These are phyloP conservation scores for Haliclona indistincta DNA, from an alignment of 37 sponge, comb jelly and placozoan genomes.

Conservation along the genomic window DNA sequence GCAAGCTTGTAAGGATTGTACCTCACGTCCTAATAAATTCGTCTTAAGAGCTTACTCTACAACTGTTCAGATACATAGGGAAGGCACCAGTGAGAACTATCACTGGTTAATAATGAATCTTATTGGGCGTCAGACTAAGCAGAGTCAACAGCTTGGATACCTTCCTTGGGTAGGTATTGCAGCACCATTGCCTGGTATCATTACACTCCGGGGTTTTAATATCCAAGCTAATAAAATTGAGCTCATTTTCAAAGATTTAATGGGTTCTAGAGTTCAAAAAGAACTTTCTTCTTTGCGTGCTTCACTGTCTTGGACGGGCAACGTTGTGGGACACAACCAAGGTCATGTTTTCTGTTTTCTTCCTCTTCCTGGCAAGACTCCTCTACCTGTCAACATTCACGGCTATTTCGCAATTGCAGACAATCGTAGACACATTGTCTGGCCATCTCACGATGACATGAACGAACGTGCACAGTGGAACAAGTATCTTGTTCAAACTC, in stretches of 20 bases:
- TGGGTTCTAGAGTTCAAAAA: not conserved
- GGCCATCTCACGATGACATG: slow-evolving; percentile 72
- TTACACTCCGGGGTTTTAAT: not conserved
- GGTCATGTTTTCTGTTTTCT: slow-evolving; percentile 85
- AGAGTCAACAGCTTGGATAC: slow-evolving; percentile 25
- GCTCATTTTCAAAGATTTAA: not conserved
- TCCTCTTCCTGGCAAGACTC: slow-evolving; percentile 61
- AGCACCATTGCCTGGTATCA: slow-evolving; percentile 14
- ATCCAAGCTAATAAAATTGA: too few species aligned
- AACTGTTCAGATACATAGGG: too few species aligned
- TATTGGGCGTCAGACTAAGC: too few species aligned
- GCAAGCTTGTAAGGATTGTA: not conserved
- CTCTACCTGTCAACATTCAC: slow-evolving; percentile 74
- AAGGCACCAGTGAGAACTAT: too few species aligned
- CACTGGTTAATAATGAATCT: slow-evolving; percentile 61
- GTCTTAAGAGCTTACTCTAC: not conserved
- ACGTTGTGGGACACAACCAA: not conserved
- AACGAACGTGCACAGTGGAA: slow-evolving; percentile 78
- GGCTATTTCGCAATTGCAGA: slow-evolving; percentile 77
- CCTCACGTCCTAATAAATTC: not conserved
- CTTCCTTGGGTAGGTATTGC: slow-evolving; percentile 83
- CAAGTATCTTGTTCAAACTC: slow-evolving; percentile 25
- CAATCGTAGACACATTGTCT: slow-evolving; percentile 73
- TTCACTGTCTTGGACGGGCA: slow-evolving; percentile 3
- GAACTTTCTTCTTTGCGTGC: not conserved